Evolutionary conservation across 1,140 invertebrate species (phyloP).

Genomic region (Alviniconcha marisindica): DNA sequence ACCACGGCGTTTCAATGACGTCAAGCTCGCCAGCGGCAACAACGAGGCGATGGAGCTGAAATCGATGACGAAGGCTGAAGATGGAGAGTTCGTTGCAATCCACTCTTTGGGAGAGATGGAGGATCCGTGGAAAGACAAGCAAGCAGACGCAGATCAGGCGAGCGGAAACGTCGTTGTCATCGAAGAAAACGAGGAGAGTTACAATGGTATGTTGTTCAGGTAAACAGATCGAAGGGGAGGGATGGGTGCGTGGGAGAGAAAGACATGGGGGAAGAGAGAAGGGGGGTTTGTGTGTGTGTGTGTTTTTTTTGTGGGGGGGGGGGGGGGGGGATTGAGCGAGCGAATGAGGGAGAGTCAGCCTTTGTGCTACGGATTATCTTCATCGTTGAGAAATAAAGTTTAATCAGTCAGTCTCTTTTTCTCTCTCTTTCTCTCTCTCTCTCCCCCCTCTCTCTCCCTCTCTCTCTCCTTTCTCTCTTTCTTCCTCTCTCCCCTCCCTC

Average conservation of each 20-base stretch:
- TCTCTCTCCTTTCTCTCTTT: neutral
- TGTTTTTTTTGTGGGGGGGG: neutral
- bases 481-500: neutral
- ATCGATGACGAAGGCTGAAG: neutral
- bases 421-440: neutral
- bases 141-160: neutral
- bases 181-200: neutral
- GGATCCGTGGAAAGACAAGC: neutral
- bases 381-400: no score
- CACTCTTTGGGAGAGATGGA: neutral
- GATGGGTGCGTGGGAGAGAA: neutral
- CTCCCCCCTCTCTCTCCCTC: neutral
- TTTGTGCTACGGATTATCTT: no score
- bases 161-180: neutral
- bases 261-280: neutral
- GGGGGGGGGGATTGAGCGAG: neutral
- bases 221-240: neutral
- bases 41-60: neutral
- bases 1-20: neutral
- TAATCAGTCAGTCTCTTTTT: neutral
- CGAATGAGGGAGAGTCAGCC: neutral
- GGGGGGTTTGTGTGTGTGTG: neutral
- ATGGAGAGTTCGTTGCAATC: neutral
- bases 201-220: neutral
- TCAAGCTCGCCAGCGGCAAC: neutral